These are phyloP conservation scores for Notiomystis cincta DNA, from an alignment of 2,113 vertebrate species.

Conservation along the genomic window DNA sequence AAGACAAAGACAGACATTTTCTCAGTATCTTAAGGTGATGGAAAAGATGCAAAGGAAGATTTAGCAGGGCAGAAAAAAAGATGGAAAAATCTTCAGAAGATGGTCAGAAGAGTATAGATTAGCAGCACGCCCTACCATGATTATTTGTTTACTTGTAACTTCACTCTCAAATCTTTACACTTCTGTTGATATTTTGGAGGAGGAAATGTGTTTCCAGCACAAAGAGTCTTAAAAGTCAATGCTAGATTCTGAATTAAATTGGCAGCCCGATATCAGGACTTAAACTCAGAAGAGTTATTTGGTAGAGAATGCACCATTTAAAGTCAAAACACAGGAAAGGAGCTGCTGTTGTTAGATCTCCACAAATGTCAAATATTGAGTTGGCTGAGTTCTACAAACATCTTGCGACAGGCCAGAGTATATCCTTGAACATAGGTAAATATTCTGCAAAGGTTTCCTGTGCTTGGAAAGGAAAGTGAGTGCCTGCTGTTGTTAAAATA, in stretches of 20 bases:
- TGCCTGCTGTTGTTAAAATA: not conserved
- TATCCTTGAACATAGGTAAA: not conserved
- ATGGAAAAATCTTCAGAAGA: not conserved
- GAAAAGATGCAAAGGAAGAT: not conserved
- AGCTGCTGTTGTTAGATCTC: not conserved
- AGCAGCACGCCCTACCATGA: not conserved
- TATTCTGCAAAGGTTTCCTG: not conserved
- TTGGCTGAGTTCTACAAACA: not conserved
- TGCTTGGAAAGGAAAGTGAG: not conserved
- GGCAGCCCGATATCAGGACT: not conserved
- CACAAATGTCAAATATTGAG: not conserved
- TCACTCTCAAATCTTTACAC: not conserved
- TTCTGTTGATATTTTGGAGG: not conserved
- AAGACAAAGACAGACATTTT: not conserved
- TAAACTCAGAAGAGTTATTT: not conserved
- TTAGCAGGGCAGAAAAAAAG: not conserved
- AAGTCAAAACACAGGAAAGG: not conserved
- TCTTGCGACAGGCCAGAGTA: not conserved
- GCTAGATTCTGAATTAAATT: not conserved
- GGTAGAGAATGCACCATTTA: not conserved
- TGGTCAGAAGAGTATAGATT: not conserved
- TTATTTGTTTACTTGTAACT: not conserved
- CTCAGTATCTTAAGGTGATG: not conserved
- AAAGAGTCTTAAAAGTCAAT: not conserved
- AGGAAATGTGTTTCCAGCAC: not conserved